These are phyloP conservation scores for Polydesmus complanatus DNA, from an alignment of 2,888 invertebrate genomes.

Conservation along the genomic window DNA sequence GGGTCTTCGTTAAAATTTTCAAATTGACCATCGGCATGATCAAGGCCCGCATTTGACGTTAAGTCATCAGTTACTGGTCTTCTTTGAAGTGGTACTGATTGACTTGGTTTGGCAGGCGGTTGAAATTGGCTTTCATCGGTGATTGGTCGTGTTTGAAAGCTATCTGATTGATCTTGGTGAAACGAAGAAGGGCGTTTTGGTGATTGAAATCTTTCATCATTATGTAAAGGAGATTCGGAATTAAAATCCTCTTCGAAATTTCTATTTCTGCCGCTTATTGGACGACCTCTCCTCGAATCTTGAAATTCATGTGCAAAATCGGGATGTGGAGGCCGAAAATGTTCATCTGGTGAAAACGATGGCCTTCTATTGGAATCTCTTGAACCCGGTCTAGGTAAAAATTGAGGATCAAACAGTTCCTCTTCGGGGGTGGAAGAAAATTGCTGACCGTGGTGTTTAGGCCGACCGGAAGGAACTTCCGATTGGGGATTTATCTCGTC, in stretches of 20 bases:
- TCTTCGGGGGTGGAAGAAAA: background rate
- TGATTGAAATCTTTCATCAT: background rate
- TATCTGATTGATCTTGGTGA: background rate
- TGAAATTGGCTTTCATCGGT: background rate
- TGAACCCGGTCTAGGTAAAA: background rate
- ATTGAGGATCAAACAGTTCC: background rate
- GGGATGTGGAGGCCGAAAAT: too few species aligned
- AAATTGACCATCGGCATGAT: too few species aligned
- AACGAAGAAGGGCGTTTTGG: background rate
- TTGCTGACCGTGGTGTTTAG: too few species aligned
- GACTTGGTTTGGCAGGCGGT: background rate
- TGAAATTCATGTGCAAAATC: background rate
- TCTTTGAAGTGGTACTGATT: too few species aligned
- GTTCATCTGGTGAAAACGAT: too few species aligned
- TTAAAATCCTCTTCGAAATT: background rate
- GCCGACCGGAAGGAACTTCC: too few species aligned
- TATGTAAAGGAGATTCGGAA: background rate
- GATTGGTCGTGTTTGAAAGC: background rate
- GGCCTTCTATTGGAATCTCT: background rate
- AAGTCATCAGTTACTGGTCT: too few species aligned
- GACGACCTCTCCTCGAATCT: too few species aligned
- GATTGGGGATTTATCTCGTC: too few species aligned
- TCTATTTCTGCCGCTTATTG: too few species aligned
- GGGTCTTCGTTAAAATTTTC: too few species aligned
- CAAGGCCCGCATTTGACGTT: too few species aligned